Conservation (phyloP, 2,797 vertebrate species). For the Petrocephalus sullivani region DNA sequence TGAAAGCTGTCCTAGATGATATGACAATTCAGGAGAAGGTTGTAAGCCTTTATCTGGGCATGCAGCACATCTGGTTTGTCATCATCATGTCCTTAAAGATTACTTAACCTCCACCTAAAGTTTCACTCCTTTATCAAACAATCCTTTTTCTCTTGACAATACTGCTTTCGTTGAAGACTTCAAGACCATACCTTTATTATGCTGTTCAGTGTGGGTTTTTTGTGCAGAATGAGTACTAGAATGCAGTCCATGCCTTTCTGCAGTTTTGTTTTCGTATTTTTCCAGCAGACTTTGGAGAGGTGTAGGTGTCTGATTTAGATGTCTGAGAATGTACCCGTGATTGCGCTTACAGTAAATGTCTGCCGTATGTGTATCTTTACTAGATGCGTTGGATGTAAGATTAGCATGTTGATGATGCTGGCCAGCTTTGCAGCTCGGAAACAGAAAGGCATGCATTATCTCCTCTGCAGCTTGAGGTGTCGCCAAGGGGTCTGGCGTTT, state of each 20-base stretch:
- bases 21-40: not conserved
- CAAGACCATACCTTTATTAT: not conserved
- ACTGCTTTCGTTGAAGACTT: not conserved
- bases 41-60: not conserved
- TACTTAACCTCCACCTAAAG: not conserved
- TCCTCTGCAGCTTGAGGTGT: not conserved
- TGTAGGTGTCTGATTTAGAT: conserved; percentile 30
- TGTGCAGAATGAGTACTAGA: not conserved
- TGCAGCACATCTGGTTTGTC: not conserved
- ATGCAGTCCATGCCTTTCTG: not conserved
- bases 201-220: not conserved
- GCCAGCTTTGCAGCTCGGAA: conserved; percentile 25
- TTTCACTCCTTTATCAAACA: not conserved
- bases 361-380: conserved; percentile 34
- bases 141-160: not conserved
- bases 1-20: not conserved
- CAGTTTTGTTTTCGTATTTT: not conserved
- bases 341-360: conserved; percentile 33
- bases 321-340: not conserved
- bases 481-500: not conserved
- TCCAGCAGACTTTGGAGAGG: conserved; percentile 5
- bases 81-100: not conserved
- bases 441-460: conserved; percentile 4
- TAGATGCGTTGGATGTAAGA: conserved; percentile 30
- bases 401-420: conserved; percentile 37